A percentile compares a stretch with the other conserved stretches of the same genome.
phyloP scores from a whole-genome alignment of 2,888 invertebrate species.

The Hylaea fasciaria region DNA sequence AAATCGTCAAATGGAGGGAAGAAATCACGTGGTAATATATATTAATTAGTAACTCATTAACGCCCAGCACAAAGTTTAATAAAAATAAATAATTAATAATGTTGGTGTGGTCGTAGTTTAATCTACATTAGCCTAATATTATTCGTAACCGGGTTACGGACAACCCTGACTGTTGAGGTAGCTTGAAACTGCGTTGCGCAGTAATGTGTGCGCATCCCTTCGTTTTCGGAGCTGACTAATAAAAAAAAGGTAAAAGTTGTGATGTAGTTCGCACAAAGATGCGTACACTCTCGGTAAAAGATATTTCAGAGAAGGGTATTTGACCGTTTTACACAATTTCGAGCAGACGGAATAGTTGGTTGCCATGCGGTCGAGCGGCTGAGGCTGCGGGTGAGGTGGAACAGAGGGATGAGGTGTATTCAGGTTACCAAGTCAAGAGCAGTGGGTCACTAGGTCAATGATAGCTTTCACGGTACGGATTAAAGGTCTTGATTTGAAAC shows the following conservation, averaged over 20 bases:
- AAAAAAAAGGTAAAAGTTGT: conserved; percentile 2
- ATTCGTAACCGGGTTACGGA: conserved; percentile 25
- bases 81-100: not conserved
- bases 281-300: too few species aligned
- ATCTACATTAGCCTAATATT: conserved; percentile 19
- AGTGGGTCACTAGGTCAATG: conserved; percentile 80
- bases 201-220: conserved; percentile 19
- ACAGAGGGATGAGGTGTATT: conserved; percentile 51
- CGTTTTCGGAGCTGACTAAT: conserved; percentile 5
- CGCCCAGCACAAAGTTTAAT: not conserved
- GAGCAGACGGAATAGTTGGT: conserved; percentile 2
- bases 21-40: not conserved
- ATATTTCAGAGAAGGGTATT: not conserved
- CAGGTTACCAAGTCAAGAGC: conserved; percentile 77
- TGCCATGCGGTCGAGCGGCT: conserved; percentile 15
- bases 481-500: conserved; percentile 16
- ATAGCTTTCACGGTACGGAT: conserved; percentile 41
- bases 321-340: not conserved
- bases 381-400: conserved; percentile 23
- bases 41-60: not conserved
- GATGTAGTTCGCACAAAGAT: not conserved
- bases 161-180: conserved; percentile 14
- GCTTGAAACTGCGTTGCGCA: conserved; percentile 22
- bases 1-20: not conserved
- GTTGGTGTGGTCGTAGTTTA: conserved; percentile 5